Conservation (phyloP, 2,797 vertebrate species). For the Enteromius trimaculatus region DNA sequence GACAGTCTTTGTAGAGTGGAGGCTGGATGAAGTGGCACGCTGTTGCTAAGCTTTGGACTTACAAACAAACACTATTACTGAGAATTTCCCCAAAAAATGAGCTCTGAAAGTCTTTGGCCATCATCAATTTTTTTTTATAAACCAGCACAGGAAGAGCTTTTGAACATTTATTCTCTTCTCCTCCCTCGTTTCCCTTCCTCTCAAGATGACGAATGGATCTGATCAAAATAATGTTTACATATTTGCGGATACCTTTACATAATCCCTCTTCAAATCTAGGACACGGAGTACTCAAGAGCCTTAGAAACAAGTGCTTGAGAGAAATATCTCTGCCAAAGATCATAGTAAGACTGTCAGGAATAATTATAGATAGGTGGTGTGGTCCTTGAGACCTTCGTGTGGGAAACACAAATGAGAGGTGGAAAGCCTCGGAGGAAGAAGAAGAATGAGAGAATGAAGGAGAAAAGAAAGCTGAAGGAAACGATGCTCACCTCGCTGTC, state of each 20-base stretch:
- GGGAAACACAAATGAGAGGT: neutral
- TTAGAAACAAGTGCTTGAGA: neutral
- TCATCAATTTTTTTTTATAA: neutral
- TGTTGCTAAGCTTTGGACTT: constrained; percentile 82
- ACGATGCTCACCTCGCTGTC: constrained; percentile 91
- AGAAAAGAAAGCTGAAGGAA: constrained; percentile 11
- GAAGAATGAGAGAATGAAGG: neutral
- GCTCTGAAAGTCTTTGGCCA: constrained; percentile 59
- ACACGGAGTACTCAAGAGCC: neutral
- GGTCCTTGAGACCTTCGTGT: neutral
- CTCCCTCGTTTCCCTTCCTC: constrained; percentile 45
- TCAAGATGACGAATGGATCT: neutral
- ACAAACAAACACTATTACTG: constrained; percentile 77
- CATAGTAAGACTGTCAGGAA: neutral
- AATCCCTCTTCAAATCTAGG: constrained; percentile 17
- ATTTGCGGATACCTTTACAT: constrained; percentile 10
- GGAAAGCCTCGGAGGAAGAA: neutral
- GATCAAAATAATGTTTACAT: constrained; percentile 33
- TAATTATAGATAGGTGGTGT: neutral
- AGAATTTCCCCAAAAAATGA: constrained; percentile 62
- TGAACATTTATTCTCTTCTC: constrained; percentile 61
- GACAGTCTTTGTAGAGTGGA: constrained; percentile 76
- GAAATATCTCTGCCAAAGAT: neutral
- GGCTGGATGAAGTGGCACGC: constrained; percentile 72
- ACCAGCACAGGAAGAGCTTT: constrained; percentile 52